Evolutionary conservation across 2,888 invertebrate species (phyloP).

Genomic region (Parthenolecanium corni): DNA sequence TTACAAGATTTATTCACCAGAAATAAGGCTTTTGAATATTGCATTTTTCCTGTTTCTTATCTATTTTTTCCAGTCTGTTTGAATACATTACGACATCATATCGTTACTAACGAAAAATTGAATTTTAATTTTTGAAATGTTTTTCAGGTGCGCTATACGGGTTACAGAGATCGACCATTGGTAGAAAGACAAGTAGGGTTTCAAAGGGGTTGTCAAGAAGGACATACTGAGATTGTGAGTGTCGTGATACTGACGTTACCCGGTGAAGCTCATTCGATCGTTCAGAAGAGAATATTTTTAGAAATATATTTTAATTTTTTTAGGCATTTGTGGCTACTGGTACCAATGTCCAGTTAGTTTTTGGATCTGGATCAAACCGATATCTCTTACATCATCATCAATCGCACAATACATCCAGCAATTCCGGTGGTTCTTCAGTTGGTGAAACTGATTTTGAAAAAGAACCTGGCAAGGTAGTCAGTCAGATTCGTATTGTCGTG

Average conservation of each 20-base stretch:
- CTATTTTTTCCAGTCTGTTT: no score
- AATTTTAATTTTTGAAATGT: no score
- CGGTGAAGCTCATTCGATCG: no score
- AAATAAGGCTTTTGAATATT: no score
- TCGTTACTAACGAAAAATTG: no score
- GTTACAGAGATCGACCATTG: constrained; percentile 79
- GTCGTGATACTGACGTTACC: neutral
- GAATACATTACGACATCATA: no score
- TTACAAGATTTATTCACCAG: no score
- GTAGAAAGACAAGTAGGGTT: constrained; percentile 90
- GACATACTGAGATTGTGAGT: constrained; percentile 78
- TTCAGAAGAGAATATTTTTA: neutral
- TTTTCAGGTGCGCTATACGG: constrained; percentile 79
- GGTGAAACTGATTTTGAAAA: constrained; percentile 71
- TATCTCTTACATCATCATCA: constrained; percentile 32
- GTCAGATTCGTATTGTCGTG: no score
- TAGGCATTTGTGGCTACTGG: constrained; percentile 88
- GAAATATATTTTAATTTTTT: neutral
- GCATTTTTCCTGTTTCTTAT: no score
- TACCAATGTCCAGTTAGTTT: constrained; percentile 85
- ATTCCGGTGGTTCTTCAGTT: neutral
- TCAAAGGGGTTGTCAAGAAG: constrained; percentile 87
- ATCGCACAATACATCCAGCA: constrained; percentile 45
- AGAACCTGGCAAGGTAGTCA: constrained; percentile 81
- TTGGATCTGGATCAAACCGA: constrained; percentile 41